phyloP scores from a whole-genome alignment of 2,888 invertebrate species.

The Drosophila anomalata region DNA sequence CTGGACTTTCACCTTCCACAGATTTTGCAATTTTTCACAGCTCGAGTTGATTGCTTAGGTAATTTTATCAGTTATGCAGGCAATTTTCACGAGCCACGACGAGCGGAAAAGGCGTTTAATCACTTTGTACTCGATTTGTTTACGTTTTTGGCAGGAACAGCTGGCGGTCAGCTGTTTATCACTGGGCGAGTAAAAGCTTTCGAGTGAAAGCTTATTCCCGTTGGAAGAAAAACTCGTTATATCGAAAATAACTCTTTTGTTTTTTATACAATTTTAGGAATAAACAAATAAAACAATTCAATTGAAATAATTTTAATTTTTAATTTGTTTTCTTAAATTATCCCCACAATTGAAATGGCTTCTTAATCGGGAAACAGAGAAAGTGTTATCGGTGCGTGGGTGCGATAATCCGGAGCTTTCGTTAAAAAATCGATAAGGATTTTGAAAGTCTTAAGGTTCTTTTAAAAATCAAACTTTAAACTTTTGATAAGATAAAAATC shows the following conservation, averaged over 20 bases:
- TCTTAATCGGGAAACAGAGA: not conserved
- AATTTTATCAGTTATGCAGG: slow-evolving; percentile 6
- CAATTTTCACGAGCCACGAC: slow-evolving; percentile 28
- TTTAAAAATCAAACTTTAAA: not conserved
- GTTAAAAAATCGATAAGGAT: not conserved
- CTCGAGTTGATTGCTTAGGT: not conserved
- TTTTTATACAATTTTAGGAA: not conserved
- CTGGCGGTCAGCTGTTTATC: slow-evolving; percentile 45
- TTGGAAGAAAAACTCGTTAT: not conserved
- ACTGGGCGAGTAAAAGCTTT: slow-evolving; percentile 49
- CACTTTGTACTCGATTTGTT: slow-evolving; percentile 61
- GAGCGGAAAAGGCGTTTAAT: slow-evolving; percentile 50
- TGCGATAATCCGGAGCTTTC: not conserved
- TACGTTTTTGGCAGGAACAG: slow-evolving; percentile 58
- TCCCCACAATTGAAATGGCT: not conserved
- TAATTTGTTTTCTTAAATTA: not conserved
- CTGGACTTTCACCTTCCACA: not conserved
- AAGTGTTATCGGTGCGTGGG: not conserved
- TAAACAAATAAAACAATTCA: too few species aligned
- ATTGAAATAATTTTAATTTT: not conserved
- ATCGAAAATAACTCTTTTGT: not conserved
- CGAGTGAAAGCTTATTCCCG: slow-evolving; percentile 22
- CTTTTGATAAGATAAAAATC: not conserved
- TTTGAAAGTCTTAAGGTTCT: not conserved
- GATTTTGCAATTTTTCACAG: not conserved